phyloP scores from a whole-genome alignment of 2,113 vertebrate species.

The Cephalopholis sonnerati region DNA sequence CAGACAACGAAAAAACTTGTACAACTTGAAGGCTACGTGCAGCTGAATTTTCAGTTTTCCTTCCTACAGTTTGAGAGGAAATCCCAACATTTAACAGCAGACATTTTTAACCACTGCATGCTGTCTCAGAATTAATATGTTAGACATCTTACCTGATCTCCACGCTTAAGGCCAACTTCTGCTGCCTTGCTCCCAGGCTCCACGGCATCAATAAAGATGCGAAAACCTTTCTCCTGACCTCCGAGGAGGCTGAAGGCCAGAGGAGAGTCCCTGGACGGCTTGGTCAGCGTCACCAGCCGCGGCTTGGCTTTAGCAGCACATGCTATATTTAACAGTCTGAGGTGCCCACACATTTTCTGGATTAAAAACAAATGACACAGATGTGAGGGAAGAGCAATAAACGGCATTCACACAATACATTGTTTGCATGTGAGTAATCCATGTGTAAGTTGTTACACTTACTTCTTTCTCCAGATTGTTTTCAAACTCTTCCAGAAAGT shows the following conservation, averaged over 20 bases:
- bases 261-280: conserved; percentile 94
- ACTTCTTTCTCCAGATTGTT: conserved; percentile 99
- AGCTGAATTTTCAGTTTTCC: neutral
- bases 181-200: conserved; percentile 95
- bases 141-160: conserved; percentile 90
- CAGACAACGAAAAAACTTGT: neutral
- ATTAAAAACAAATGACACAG: neutral
- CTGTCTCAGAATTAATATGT: neutral
- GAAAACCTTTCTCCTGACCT: conserved; percentile 96
- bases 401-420: too few species aligned
- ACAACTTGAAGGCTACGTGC: neutral
- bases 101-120: neutral
- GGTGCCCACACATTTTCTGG: conserved; percentile 99
- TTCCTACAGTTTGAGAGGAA: neutral
- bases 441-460: conserved; percentile 30
- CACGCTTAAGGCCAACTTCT: conserved; percentile 95
- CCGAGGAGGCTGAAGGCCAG: conserved; percentile 95
- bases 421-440: rapidly evolving
- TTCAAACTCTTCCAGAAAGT: conserved; percentile 98
- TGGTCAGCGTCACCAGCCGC: conserved; percentile 94
- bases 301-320: conserved; percentile 98
- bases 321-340: conserved; percentile 98
- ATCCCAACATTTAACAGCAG: neutral
- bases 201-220: conserved; percentile 96
- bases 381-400: conserved; percentile 3